Conservation (phyloP, 2,113 vertebrate species). For the Mastomys coucha region DNA sequence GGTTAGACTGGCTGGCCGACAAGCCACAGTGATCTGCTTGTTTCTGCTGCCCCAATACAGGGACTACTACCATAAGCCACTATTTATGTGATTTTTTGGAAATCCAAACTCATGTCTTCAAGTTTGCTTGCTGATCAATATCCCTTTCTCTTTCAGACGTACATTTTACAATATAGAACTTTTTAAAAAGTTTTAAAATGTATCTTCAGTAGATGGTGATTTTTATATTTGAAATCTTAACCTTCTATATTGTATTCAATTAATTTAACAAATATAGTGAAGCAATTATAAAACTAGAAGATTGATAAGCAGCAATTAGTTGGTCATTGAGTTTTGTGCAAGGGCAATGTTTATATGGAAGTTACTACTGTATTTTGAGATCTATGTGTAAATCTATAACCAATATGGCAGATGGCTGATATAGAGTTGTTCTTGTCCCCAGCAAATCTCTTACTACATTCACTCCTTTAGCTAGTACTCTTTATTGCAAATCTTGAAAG, state of each 20-base stretch:
- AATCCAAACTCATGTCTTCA: not conserved
- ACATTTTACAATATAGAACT: not conserved
- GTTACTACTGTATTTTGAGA: not conserved
- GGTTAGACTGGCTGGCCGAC: not conserved
- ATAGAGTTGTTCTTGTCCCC: not conserved
- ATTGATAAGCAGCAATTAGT: constrained; percentile 36
- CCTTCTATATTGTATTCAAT: not conserved
- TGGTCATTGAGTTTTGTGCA: not conserved
- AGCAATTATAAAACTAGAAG: constrained; percentile 24
- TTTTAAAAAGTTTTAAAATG: not conserved
- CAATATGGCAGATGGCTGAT: not conserved
- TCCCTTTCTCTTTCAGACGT: not conserved
- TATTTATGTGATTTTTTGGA: not conserved
- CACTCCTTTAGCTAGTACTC: not conserved
- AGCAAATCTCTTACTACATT: too few species aligned
- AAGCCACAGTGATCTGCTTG: not conserved
- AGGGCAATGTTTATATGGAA: not conserved
- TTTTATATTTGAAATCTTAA: not conserved
- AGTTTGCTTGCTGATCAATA: not conserved
- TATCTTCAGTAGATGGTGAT: not conserved
- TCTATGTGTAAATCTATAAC: not conserved
- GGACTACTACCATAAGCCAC: too few species aligned
- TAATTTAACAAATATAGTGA: not conserved
- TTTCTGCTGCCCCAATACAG: not conserved
- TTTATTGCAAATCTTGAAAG: not conserved